Conservation (phyloP, 1,140 invertebrate genomes). For the Sinella curviseta region DNA sequence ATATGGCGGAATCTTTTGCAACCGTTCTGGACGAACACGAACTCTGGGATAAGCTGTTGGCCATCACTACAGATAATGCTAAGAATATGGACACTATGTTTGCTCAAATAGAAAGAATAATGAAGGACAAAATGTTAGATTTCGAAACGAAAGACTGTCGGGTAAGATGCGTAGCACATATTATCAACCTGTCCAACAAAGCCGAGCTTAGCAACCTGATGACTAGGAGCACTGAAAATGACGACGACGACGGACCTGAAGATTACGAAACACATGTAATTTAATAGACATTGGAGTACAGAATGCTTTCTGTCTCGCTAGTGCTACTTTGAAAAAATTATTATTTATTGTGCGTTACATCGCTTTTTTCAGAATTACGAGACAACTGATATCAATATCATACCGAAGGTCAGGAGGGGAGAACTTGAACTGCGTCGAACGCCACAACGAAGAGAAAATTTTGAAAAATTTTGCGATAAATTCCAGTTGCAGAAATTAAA, state of each 20-base stretch:
- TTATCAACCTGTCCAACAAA: conserved; percentile 17
- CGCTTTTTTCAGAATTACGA: no score
- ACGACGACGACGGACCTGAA: background rate
- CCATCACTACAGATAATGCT: conserved; percentile 35
- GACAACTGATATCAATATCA: no score
- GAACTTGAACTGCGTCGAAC: no score
- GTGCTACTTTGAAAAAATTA: no score
- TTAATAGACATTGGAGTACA: no score
- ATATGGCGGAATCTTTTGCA: background rate
- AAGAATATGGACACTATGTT: conserved; percentile 25
- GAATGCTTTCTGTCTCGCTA: no score
- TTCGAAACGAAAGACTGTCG: background rate
- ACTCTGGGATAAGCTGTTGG: background rate
- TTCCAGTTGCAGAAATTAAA: background rate
- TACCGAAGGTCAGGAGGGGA: no score
- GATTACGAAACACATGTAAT: no score
- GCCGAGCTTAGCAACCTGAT: background rate
- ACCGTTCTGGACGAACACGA: background rate
- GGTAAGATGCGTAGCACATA: conserved; percentile 22
- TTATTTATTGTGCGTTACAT: no score
- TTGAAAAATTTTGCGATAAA: background rate
- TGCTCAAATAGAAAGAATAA: background rate
- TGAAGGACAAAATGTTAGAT: background rate
- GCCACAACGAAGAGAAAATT: background rate
- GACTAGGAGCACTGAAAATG: background rate